Base-by-base conservation (phyloP, 64 coral and sea anemone species). In the Montipora sp. region DNA sequence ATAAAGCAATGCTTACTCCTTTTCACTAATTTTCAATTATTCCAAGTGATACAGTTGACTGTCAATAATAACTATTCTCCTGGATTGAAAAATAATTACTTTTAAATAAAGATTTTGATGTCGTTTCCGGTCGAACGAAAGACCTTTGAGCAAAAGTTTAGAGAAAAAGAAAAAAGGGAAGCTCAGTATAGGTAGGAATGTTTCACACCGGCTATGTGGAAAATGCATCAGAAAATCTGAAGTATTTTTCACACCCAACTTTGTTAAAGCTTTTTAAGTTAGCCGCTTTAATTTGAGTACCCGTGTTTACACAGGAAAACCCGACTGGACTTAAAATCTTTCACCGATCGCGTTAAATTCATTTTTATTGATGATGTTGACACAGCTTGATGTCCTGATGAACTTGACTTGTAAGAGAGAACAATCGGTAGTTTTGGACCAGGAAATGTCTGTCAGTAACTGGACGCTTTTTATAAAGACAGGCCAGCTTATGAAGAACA, bases 351-450 rank as follows among this genome's bases (percentile, higher is more conserved):
- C 82, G 59, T 61, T 67, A 8, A 5, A 47, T 14, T 83, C 2
- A 11, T 3, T 51, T 70, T 83, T 57, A 8, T 72, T 85, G 82
- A 85, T 85, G 61, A 85, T 85, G 65, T 85, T 85, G 82, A 85
- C 82, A 85, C 63, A 85, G 82, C 82, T 72, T 85, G 66, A 27
- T 71, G 46, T 85, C 45, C 65, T 36, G 36, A 20, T 85, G 65
- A 71, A 72, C 44, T 45, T 21, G 47, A 67, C 14, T 43, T 67
- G 36, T 83, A 1, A 46, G 24, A 11, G 27, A 67, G 45, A 19
- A 67, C 59, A 27, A 36, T 36, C 36, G 36, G 1, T 36, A 36
- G 14, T 12, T 15, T n/a, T 8, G 59, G 60, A 47, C 47, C 27
- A 83, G 16, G 44, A 83, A 83, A 14, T 27, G 55, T 61, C 60